Evolutionary conservation across 1,140 invertebrate genomes (phyloP).

Genomic region (Cydia fagiglandana): DNA sequence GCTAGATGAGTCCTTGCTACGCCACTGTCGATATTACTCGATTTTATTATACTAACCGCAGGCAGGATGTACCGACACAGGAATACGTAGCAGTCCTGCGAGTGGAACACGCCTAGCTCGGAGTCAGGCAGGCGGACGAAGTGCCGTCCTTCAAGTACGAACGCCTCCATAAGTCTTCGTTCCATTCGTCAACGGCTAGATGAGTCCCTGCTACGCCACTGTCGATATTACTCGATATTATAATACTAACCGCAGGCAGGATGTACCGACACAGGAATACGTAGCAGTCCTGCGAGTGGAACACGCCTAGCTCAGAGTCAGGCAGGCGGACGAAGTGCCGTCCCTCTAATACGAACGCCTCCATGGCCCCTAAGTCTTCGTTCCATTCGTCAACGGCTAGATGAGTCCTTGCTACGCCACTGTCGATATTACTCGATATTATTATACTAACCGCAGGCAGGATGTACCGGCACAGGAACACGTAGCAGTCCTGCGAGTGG

Average conservation of each 20-base stretch:
- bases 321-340: constrained; percentile 98
- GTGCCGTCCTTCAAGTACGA: constrained; percentile 98
- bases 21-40: too few species aligned
- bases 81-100: constrained; percentile 98
- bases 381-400: constrained; percentile 89
- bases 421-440: too few species aligned
- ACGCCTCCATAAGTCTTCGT: constrained; percentile 99
- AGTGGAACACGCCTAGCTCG: constrained; percentile 96
- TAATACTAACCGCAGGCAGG: constrained; percentile 82
- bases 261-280: constrained; percentile 98
- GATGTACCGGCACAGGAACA: constrained; percentile 98
- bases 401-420: too few species aligned
- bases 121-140: constrained; percentile 97
- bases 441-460: constrained; percentile 81
- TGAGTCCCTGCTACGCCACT: too few species aligned
- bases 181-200: too few species aligned
- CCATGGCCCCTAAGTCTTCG: constrained; percentile 97
- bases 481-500: constrained; percentile 97
- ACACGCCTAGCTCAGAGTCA: constrained; percentile 95
- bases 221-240: too few species aligned
- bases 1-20: too few species aligned
- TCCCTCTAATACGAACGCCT: constrained; percentile 97
- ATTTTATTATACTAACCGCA: constrained; percentile 62
- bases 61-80: constrained; percentile 97
- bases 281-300: constrained; percentile 98